Percentiles rank a stretch among this genome's conserved stretches.
Evolutionary conservation across 2,113 vertebrate species (phyloP).

Genomic region (Calyptommatus sinebrachiatus): DNA sequence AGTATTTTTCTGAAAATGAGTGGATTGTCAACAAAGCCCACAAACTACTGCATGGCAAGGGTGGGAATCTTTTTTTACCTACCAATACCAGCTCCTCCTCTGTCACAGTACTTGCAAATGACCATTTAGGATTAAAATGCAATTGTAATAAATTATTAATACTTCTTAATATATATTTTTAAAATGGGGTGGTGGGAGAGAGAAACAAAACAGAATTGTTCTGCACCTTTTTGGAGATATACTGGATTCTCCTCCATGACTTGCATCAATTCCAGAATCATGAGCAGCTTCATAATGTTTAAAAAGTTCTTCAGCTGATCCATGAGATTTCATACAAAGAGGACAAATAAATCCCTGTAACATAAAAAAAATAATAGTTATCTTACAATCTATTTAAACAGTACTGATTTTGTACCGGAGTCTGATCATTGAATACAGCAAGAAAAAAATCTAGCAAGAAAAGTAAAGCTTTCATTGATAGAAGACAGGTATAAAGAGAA

Average conservation of each 20-base stretch:
- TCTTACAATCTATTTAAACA: neutral
- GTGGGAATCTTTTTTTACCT: too few species aligned
- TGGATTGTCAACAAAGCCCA: too few species aligned
- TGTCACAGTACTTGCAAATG: conserved; percentile 22
- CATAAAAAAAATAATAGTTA: conserved; percentile 27
- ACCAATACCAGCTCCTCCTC: neutral
- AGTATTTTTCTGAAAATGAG: too few species aligned
- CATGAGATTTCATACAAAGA: conserved; percentile 98
- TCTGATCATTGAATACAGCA: neutral
- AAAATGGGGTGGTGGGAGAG: conserved; percentile 22
- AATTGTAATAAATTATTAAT: conserved; percentile 31
- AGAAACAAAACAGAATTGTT: conserved; percentile 48
- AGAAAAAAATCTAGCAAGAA: neutral
- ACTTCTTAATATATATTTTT: neutral
- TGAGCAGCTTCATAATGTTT: conserved; percentile 97
- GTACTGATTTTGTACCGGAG: neutral
- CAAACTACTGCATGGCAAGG: too few species aligned
- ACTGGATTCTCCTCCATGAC: conserved; percentile 74
- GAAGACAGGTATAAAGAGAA: neutral
- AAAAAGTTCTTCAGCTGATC: conserved; percentile 95
- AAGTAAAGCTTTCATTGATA: neutral
- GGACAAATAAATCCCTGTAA: conserved; percentile 97
- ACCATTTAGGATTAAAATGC: conserved; percentile 29
- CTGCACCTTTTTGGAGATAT: conserved; percentile 82
- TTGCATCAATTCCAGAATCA: conserved; percentile 84